Base-by-base conservation (phyloP, 2,888 invertebrate genomes). In the Rhingia campestris region DNA sequence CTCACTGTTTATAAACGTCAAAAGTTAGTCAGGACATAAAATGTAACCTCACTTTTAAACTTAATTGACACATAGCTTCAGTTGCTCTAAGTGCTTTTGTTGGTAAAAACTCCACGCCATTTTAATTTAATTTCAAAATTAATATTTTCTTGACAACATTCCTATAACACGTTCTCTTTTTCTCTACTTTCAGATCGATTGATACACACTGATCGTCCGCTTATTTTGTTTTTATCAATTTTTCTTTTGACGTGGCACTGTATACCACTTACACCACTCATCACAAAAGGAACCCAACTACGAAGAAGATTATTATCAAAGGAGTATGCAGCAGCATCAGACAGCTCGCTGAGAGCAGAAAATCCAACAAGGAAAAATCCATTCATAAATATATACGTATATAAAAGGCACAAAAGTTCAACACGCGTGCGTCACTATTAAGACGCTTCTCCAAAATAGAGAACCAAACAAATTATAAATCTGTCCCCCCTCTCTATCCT, bases 351-450 rank as follows among this genome's bases (percentile, higher is more conserved):
- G 45, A 77, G 64, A 80, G 64, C 58, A 80, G 53, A 7, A 32
- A 43, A 32, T 4, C 32, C 12, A 56, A 22, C 37, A 56, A 82
- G 53, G 74, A 56, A 43, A 77, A 59, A 37, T 41, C 37, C 6
- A 39, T n/a, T 12, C 32, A 77, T 41, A 9, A 9, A 41, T 10
- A 12, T 12, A 45, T 4, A 12, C 4, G 10, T 30, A 49, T 49
- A 56, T 56, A 51, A n/a, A 74, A 66, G 84, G 84, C 84, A 79
- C 80, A 84, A 84, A 84, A 84, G 84, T 84, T 84, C 84, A 79
- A 74, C 69, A 51, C 45, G 22, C 7, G 41, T 39, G 77, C 72
- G 81, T 82, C 67, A 77, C 53, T 33, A 66, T 64, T 35, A 4
- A 67, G 76, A 67, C 81, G 77, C 67, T 30, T 56, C 39, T 67